Base-by-base conservation (phyloP, 2,888 invertebrate species). In the Dynastes grantii region DNA sequence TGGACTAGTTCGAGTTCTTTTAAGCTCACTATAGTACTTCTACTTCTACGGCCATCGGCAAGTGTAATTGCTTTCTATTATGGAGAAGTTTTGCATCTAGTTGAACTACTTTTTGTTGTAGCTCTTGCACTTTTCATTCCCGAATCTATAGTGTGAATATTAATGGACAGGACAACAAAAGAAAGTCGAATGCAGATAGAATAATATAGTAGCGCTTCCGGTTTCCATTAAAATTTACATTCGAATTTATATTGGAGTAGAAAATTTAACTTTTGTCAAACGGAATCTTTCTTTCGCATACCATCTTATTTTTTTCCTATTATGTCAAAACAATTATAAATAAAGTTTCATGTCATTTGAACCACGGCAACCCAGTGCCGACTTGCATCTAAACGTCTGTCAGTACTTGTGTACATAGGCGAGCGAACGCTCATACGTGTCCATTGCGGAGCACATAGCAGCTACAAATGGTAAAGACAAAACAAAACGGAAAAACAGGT, bases 61-160 rank as follows among this genome's bases (percentile, higher is more conserved):
- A 37, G 55, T 71, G 37, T 71, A 71, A 71, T 71, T 71, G 71
- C 55, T 71, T 71, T 71, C 55, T 37, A 58, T 61, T 73, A 58
- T 73, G 40, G 16, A 40, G 58, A 22, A 58, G 40, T n/a, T 58
- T 73, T 73, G 27, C 58, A 73, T 73, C 22, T 58, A 73, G 37
- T 58, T 73, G 58, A 58, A 73, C 73, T 73, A 58, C 13, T 71
- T 71, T 37, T 40, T 9, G 32, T 58, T 40, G n/a, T 37, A 11
- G 11, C 32, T 73, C 5, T 40, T 58, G 32, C 16, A 8, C 9
- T 6, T 27, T 49, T 67, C 67, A 27, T 27, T 63, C 8, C 22
- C 27, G 11, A 22, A 67, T 49, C 45, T 8, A 51, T 45, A 45
- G 45, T 22, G 65, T 67, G 13, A 37, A 67, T 67, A 67, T 67